phyloP scores from a whole-genome alignment of 2,797 vertebrate species.

The Poeciliopsis turneri region DNA sequence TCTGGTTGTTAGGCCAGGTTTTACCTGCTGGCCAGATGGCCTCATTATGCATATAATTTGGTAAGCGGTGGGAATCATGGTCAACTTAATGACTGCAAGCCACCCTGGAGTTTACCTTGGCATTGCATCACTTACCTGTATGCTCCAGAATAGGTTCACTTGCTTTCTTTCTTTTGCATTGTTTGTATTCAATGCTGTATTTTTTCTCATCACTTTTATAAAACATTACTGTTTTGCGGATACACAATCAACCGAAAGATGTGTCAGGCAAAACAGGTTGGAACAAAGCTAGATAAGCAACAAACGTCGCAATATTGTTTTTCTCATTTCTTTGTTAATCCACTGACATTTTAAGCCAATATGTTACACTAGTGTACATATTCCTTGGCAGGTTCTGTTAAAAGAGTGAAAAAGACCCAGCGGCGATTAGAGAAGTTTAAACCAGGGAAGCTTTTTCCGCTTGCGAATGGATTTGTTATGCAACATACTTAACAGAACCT shows the following conservation, averaged over 20 bases:
- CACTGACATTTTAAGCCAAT: no score
- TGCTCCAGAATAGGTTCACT: not conserved
- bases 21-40: not conserved
- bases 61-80: not conserved
- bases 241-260: not conserved
- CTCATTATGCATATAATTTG: not conserved
- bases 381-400: not conserved
- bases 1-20: not conserved
- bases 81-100: not conserved
- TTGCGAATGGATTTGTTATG: not conserved
- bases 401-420: not conserved
- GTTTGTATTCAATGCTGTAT: not conserved
- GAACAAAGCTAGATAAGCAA: not conserved
- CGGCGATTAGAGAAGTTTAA: conserved; percentile 3
- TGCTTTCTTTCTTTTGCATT: not conserved
- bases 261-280: not conserved
- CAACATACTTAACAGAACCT: not conserved
- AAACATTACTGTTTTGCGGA: not conserved
- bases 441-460: not conserved
- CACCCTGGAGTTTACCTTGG: not conserved
- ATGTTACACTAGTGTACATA: not conserved
- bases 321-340: not conserved
- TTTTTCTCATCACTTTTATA: not conserved
- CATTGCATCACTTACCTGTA: not conserved
- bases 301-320: not conserved